Evolutionary conservation across 2,888 invertebrate genomes (phyloP).

Genomic region (Drosophila rubida): DNA sequence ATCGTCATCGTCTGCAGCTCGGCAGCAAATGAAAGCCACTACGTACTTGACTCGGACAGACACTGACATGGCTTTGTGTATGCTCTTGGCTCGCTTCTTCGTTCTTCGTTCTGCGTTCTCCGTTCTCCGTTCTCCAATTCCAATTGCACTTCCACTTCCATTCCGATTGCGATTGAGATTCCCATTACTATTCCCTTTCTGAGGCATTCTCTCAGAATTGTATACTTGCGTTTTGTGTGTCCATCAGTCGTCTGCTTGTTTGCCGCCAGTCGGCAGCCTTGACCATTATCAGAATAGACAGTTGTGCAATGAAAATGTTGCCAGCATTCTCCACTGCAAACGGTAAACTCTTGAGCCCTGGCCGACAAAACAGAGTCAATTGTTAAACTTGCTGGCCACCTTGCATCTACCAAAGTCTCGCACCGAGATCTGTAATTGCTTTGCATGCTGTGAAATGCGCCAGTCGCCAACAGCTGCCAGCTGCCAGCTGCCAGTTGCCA

Average conservation of each 20-base stretch:
- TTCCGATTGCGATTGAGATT: slow-evolving; percentile 4
- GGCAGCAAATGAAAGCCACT: background rate
- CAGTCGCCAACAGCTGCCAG: slow-evolving; percentile 17
- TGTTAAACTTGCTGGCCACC: slow-evolving; percentile 24
- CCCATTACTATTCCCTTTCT: slow-evolving; percentile 21
- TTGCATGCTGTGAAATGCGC: slow-evolving; percentile 40
- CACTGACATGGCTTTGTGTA: background rate
- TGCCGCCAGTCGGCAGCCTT: slow-evolving; percentile 5
- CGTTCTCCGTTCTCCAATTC: slow-evolving; percentile 1
- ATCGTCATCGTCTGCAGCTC: background rate
- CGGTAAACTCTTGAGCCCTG: background rate
- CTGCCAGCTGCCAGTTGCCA: slow-evolving; percentile 21
- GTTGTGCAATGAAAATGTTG: slow-evolving; percentile 30
- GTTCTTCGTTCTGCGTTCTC: background rate
- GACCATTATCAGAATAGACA: slow-evolving; percentile 44
- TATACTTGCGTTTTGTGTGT: slow-evolving; percentile 18
- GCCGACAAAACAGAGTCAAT: slow-evolving; percentile 2
- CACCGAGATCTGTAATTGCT: slow-evolving; percentile 21
- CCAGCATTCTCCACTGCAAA: slow-evolving; percentile 17
- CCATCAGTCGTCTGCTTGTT: background rate
- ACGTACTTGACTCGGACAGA: background rate
- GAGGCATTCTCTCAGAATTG: slow-evolving; percentile 17
- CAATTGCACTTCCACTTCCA: background rate
- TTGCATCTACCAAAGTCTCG: background rate
- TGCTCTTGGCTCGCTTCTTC: background rate